These are phyloP conservation scores for Oreochromis aureus DNA, from an alignment of 2,113 vertebrate genomes.

Conservation along the genomic window DNA sequence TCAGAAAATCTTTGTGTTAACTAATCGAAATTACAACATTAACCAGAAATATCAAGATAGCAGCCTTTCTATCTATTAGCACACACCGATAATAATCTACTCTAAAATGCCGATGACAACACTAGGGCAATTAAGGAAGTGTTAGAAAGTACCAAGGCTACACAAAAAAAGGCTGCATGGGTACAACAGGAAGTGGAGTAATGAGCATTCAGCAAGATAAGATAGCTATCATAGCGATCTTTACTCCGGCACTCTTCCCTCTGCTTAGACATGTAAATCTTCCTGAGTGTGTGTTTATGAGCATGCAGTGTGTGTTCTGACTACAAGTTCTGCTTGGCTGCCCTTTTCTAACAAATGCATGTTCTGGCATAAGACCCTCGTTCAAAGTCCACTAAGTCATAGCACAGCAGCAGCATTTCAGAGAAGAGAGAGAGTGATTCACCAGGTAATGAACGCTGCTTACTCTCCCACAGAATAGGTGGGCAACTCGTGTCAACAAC, in stretches of 20 bases:
- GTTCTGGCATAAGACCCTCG: not conserved
- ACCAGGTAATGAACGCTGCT: conserved; percentile 3
- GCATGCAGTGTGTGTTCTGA: not conserved
- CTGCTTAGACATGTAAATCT: not conserved
- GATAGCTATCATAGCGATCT: conserved; percentile 6
- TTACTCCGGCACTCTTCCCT: not conserved
- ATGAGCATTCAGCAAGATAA: conserved; percentile 17
- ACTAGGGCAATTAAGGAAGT: not conserved
- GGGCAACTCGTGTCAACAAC: conserved; percentile 18
- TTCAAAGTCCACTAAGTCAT: conserved; percentile 30
- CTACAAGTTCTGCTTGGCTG: conserved; percentile 1
- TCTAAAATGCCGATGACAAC: not conserved
- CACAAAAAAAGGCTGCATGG: not conserved
- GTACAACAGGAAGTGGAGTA: conserved; percentile 10
- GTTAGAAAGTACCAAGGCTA: not conserved
- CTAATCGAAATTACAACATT: not conserved
- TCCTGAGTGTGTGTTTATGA: not conserved
- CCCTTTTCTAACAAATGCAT: conserved; percentile 5
- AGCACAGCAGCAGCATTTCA: not conserved
- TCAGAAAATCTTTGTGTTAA: not conserved
- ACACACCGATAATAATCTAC: not conserved
- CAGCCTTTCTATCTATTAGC: not conserved
- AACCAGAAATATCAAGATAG: not conserved
- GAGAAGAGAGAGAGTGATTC: conserved; percentile 20
- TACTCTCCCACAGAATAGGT: conserved; percentile 17